phyloP scores from a whole-genome alignment of 2,797 vertebrate genomes.

The Delichon dasypus region DNA sequence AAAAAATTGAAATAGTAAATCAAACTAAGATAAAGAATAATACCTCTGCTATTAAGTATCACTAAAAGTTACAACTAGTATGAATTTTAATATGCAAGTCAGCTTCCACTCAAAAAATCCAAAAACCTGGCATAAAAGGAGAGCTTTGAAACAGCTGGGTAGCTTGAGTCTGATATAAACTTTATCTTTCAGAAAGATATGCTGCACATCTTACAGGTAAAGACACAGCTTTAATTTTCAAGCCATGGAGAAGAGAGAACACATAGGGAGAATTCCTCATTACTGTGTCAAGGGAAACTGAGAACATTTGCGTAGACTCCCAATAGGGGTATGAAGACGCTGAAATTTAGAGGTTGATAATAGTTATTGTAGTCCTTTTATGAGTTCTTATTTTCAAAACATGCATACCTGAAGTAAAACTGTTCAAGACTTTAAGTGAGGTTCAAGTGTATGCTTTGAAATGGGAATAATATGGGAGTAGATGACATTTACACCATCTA shows the following conservation, averaged over 20 bases:
- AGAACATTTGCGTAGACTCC: slow-evolving; percentile 6
- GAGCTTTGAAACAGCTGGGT: not conserved
- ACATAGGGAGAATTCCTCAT: slow-evolving; percentile 29
- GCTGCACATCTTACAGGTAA: not conserved
- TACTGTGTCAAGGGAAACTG: not conserved
- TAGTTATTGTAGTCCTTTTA: not conserved
- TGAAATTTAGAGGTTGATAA: slow-evolving; percentile 1
- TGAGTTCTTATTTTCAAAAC: slow-evolving; percentile 31
- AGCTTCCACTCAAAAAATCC: not conserved
- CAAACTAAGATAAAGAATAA: not conserved
- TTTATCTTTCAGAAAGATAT: slow-evolving; percentile 5
- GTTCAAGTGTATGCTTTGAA: slow-evolving; percentile 16
- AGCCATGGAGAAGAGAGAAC: not conserved
- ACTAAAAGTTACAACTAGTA: not conserved
- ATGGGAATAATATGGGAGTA: not conserved
- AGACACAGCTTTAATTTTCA: slow-evolving; percentile 52
- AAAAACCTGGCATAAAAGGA: slow-evolving; percentile 24
- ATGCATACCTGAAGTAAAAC: not conserved
- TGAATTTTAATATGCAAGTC: not conserved
- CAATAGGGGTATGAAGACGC: not conserved
- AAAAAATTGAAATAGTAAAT: not conserved
- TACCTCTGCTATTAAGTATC: not conserved
- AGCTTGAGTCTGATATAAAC: slow-evolving; percentile 32
- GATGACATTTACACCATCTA: not conserved
- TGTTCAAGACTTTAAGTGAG: not conserved